Base-by-base conservation (phyloP, 1,140 invertebrate genomes). In the Idris sp. region DNA sequence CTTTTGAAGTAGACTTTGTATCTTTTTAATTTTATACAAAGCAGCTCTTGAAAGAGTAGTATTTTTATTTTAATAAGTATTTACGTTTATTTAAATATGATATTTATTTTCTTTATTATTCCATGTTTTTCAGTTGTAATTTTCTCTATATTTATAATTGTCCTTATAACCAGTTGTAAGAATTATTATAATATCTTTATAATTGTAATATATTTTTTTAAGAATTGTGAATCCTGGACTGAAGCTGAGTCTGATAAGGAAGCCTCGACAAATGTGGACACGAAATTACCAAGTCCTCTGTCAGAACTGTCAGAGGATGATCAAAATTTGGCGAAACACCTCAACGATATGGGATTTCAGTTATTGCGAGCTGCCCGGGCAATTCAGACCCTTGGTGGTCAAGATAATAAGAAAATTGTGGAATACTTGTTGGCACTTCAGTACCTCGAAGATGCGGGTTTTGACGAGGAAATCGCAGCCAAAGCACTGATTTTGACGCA, bases 341-440 rank as follows among this genome's bases (percentile, higher is more conserved):
- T 96, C 14, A 92, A 90, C 76, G 90, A 91, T 40, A 97, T 97
- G 95, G 95, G 95, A 1, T 97, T 97, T 85, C 90, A 92, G 0
- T 81, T 93, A 54, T 89, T 92, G n/a, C 90, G 93, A 77, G 93
- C 94, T 1, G 91, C 93, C 3, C 90, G 93, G 69, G 92, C 94
- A 8, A 92, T 94, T 74, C 89, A 90, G 67, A 86, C 91, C 41
- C 88, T 95, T 49, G 94, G 94, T 68, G 89, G 83, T 7, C 59
- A 91, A 65, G 93, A 96, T 88, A 93, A 96, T 84, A 95, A 95
- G 84, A 95, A 95, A 90, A 94, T 96, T 79, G 87, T 86, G 51
- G 82, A 87, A 54, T 85, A 84, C 72, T 59, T 87, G 14, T 36
- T 87, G 56, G 83, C 85, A n/a, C 73, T 88, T 11, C 83, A 87